Conservation (phyloP, 2,797 vertebrate species). For the Apodemus agrarius region DNA sequence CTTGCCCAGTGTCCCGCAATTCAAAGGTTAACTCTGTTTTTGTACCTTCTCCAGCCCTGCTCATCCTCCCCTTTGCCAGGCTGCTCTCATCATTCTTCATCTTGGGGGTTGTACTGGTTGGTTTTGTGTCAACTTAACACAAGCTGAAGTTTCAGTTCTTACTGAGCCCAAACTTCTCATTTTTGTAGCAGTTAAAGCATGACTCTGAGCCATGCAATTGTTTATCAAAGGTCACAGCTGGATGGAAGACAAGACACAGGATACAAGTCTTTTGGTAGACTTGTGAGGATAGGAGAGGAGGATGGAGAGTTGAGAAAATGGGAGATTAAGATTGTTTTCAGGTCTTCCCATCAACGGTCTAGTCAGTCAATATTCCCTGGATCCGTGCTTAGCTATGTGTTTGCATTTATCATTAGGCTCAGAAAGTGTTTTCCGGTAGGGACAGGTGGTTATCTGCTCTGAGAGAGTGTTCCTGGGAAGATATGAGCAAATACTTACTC, state of each 20-base stretch:
- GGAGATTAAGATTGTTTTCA: neutral
- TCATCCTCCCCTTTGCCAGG: neutral
- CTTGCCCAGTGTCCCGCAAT: neutral
- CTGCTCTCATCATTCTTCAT: neutral
- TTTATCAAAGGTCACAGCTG: neutral
- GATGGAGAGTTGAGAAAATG: neutral
- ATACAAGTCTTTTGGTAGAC: neutral
- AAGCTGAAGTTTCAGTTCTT: neutral
- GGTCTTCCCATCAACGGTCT: neutral
- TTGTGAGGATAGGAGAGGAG: neutral
- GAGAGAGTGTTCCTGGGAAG: neutral
- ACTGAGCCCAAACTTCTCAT: neutral
- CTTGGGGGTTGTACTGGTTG: neutral
- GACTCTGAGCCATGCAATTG: neutral
- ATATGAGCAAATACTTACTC: neutral
- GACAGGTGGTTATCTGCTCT: neutral
- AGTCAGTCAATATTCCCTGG: neutral
- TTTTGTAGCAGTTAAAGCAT: neutral
- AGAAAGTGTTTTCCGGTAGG: neutral
- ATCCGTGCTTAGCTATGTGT: neutral
- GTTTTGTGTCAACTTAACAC: too few species aligned
- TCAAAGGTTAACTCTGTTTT: neutral
- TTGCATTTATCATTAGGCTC: neutral
- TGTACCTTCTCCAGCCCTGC: neutral
- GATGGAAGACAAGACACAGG: neutral